Base-by-base conservation (phyloP, 2,888 invertebrate genomes). In the Drosophila melanosoma region DNA sequence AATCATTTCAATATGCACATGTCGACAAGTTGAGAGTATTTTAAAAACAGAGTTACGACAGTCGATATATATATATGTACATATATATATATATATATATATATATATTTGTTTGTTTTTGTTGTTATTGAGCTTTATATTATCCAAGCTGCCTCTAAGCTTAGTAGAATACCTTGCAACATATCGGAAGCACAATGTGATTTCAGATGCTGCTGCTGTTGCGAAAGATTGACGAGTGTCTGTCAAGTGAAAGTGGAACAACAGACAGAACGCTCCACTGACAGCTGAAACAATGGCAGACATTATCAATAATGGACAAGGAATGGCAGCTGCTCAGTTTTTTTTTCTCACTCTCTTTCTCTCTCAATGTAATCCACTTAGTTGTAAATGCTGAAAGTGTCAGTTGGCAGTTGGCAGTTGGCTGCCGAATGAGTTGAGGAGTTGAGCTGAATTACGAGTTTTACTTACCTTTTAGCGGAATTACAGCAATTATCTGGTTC, bases 381-480 rank as follows among this genome's bases (percentile, higher is more conserved):
- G 63, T 33, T 33, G 32, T 35, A 48, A 33, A 42, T 35, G 49
- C 53, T 56, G 10, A 40, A 52, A 68, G 48, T 72, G 59, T 32
- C 58, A 61, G 58, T 49, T 69, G 42, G 29, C 54, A 61, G 58
- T 49, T 69, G 42, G 29, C 54, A 60, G 45, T 26, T 26, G 26
- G 26, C 5, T 26, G 26, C 20, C 23, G 15, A 45, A 15, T 15
- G 23, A 54, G 33, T 29, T 29, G 29, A 29, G 29, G 57, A 70
- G 23, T 38, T 48, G 52, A 65, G 56, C 8, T 45, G 65, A 69
- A 62, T 69, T 52, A 67, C 58, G 54, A 51, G 62, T 74, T 69
- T 66, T 67, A 60, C 81, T 79, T 76, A 86, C 79, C 87, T 83
- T 74, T 75, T 72, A 81, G 57, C 61, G 42, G 67, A 76, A 83